Evolutionary conservation across 1,140 invertebrate genomes (phyloP), one percentile per base, ranked within the genome.

Genomic region (Seison nebaliae): DNA sequence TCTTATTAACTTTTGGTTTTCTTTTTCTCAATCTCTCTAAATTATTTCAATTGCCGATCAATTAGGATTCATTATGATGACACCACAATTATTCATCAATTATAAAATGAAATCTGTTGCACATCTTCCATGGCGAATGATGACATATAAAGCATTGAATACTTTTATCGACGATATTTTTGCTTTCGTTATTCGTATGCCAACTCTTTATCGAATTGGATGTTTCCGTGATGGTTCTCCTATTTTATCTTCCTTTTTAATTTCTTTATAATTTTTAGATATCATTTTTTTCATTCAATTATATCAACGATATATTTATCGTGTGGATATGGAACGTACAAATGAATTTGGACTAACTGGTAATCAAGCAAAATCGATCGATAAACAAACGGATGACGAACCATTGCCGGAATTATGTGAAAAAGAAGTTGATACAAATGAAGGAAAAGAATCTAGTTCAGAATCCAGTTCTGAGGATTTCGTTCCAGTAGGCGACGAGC

Each of bases 161-260:
- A 96, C 88, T 2, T 96, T 96, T 53, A 94, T 96, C 50, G 88
- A 96, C 63, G 88, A 96, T 60, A 83, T 96, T 46, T 96, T 96
- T 66, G 88, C 88, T 39, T 96, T 96, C 67, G 80, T 96, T 38
- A 94, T 96, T 44, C 88, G 88, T 63, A 96, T 94, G 86, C 88
- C 88, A 23, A 93, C 78, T 1, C 73, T 96, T 66, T 94, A 94
- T 53, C 50, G 68, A 33, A 54, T 69, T 33, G 84, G 86, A 11
- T 94, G 86, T 62, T 84, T 96, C 59, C 70, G 86, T 55, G 84
- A 94, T 66, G 78, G 71, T 74, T 56, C 60, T 64, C 12, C 6
- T 26, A 20, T 36, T 4, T 19, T 28, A 19, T 38, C 16, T 22
- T 28, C 15, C 8, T 28, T 7, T 19, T 43, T 34, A 20, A 24